A percentile compares a stretch with the other conserved stretches of the same genome.
Conservation (phyloP, 1,140 invertebrate genomes). For the Eupristina koningsbergeri region DNA sequence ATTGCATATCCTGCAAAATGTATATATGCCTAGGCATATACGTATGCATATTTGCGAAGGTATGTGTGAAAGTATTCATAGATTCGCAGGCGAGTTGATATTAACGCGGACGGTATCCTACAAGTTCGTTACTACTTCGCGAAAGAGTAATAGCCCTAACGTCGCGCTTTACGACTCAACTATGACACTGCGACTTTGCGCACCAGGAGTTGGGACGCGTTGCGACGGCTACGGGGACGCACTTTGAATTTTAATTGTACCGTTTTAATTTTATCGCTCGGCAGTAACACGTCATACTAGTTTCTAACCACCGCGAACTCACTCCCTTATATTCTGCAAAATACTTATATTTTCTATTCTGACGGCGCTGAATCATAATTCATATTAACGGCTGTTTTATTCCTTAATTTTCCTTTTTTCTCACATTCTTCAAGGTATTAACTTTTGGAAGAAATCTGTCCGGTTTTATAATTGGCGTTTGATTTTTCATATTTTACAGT, state of each 20-base stretch:
- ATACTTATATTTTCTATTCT: constrained; percentile 48
- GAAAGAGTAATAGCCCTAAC: constrained; percentile 48
- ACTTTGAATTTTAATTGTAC: constrained; percentile 54
- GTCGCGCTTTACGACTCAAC: constrained; percentile 52
- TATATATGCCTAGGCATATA: neutral
- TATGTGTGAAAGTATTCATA: too few relatives aligned
- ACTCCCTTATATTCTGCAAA: constrained; percentile 15
- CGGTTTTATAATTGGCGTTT: neutral
- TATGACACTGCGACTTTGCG: constrained; percentile 43
- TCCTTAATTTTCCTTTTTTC: neutral
- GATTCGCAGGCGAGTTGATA: constrained; percentile 46
- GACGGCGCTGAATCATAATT: constrained; percentile 32
- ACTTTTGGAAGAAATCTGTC: neutral
- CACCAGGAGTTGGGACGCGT: neutral
- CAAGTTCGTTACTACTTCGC: constrained; percentile 52
- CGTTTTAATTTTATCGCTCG: constrained; percentile 51
- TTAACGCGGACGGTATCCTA: constrained; percentile 38
- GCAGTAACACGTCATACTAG: constrained; percentile 31
- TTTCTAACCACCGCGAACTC: neutral
- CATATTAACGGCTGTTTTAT: constrained; percentile 25
- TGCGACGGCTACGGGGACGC: neutral
- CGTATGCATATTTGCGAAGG: too few relatives aligned
- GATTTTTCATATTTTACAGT: too few relatives aligned
- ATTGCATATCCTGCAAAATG: constrained; percentile 8
- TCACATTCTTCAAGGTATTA: too few relatives aligned